Evolutionary conservation across 2,888 invertebrate genomes (phyloP).

Genomic region (Sphaeridia pumilis): DNA sequence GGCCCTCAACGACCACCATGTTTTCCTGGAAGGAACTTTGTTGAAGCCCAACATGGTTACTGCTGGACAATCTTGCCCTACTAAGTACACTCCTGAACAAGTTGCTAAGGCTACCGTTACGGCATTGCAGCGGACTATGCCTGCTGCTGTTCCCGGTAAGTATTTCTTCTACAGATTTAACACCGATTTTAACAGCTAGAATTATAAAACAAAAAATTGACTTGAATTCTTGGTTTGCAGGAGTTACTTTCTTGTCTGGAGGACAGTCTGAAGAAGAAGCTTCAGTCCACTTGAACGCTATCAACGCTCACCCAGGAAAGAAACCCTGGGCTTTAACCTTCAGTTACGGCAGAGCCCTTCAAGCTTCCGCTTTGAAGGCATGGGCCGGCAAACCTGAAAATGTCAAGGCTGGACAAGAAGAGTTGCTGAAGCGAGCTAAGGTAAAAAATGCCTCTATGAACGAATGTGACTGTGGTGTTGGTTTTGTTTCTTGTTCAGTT

Average conservation of each 20-base stretch:
- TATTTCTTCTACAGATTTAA: too few relatives aligned
- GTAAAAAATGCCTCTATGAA: too few relatives aligned
- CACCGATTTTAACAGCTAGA: too few relatives aligned
- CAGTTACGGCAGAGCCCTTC: conserved; percentile 92
- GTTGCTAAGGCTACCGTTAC: conserved; percentile 89
- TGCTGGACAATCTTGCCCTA: conserved; percentile 68
- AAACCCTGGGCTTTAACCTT: conserved; percentile 96
- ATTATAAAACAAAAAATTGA: neutral
- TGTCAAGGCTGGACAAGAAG: conserved; percentile 68
- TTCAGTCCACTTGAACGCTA: conserved; percentile 87
- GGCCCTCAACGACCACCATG: conserved; percentile 91
- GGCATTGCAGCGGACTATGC: conserved; percentile 84
- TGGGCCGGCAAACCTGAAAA: conserved; percentile 91
- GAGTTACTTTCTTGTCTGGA: conserved; percentile 93
- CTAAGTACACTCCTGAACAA: conserved; percentile 65
- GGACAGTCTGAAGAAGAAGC: conserved; percentile 98
- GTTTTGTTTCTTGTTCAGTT: too few relatives aligned
- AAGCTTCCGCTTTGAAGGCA: conserved; percentile 88
- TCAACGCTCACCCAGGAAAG: conserved; percentile 70
- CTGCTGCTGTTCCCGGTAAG: conserved; percentile 82
- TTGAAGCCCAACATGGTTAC: conserved; percentile 99
- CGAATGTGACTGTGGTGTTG: too few relatives aligned
- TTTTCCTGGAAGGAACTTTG: conserved; percentile 92
- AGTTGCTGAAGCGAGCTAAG: conserved; percentile 84
- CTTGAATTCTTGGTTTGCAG: too few relatives aligned